Base-by-base conservation (phyloP, 2,888 invertebrate species). In the Plutella xylostella region DNA sequence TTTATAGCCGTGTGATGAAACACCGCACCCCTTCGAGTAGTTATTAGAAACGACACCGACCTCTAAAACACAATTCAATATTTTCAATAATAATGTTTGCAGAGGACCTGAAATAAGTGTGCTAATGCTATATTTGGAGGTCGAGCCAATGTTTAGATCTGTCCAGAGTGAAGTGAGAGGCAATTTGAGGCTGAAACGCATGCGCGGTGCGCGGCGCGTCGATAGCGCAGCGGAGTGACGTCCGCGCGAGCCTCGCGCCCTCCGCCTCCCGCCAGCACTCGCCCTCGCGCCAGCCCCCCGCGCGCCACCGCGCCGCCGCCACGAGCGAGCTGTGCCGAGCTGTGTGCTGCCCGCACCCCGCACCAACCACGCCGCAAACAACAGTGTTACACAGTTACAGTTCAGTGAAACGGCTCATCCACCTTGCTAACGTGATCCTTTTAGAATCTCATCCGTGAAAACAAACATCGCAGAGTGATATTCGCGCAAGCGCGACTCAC, bases 401-500 rank as follows among this genome's bases (percentile, higher is more conserved):
- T 39, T 48, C 42, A 50, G 53, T 51, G 48, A 44, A 48, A 50
- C 40, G 30, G 35, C 18, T 38, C 57, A 56, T 52, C 47, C 55
- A 52, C 55, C 60, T 67, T 63, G 63, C 54, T 47, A 50, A 30
- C 51, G 52, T 56, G 49, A 55, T 58, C 51, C 48, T 50, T 59
- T 57, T 55, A 44, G 46, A 52, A 61, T 61, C 55, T 49, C 49
- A 54, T 54, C 60, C 60, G 77, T 77, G 79, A 79, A 80, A 78
- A 82, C 75, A 82, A 82, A 82, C 79, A 79, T 68, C 70, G 67
- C 65, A 33, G 14, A 66, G 61, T 65, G 67, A 59, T 53, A 63
- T 55, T 71, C 72, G 80, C 82, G 82, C 82, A 82, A 70, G 80
- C 82, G 82, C 80, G 71, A 58, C 58, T 56, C 65, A 58, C 66